Conservation (phyloP, 30 jellyfish, hydroid and myxozoan genomes). For the Pelagia noctiluca region DNA sequence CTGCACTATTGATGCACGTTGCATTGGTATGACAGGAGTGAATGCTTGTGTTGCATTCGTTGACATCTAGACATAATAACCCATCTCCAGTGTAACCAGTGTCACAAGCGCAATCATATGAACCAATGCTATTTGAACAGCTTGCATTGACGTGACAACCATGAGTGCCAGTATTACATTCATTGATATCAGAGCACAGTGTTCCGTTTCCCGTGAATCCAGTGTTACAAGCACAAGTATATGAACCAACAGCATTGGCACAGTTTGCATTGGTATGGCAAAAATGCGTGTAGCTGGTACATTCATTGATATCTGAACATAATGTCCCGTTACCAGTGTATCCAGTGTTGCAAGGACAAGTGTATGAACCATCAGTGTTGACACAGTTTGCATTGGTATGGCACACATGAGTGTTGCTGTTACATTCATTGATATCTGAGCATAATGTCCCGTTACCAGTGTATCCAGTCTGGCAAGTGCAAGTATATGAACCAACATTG, state of each 20-base stretch:
- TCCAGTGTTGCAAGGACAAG: not conserved
- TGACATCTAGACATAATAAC: slow-evolving; percentile 13
- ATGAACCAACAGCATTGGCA: slow-evolving; percentile 4
- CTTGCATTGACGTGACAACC: slow-evolving; percentile 25
- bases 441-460: too few species aligned
- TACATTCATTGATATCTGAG: slow-evolving; percentile 13
- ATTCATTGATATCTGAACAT: slow-evolving; percentile 18
- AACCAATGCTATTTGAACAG: slow-evolving; percentile 17
- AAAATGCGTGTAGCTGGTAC: not conserved
- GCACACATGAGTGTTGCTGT: slow-evolving; percentile 15
- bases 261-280: slow-evolving; percentile 23
- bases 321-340: too few species aligned
- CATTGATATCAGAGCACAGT: not conserved
- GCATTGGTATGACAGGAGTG: slow-evolving; percentile 1
- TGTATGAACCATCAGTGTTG: slow-evolving; percentile 1
- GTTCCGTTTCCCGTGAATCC: slow-evolving; percentile 25
- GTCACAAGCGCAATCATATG: slow-evolving; percentile 11
- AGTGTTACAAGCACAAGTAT: slow-evolving; percentile 1
- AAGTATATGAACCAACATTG: slow-evolving; percentile 14
- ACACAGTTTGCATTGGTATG: slow-evolving; percentile 11
- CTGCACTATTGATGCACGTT: not conserved
- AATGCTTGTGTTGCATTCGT: not conserved
- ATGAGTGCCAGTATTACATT: not conserved
- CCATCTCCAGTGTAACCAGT: slow-evolving; percentile 25
- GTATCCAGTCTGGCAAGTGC: slow-evolving; percentile 13